Evolutionary conservation across 2,888 invertebrate species (phyloP), one percentile per base, ranked within the genome.

Genomic region (Charanyca ferruginea): DNA sequence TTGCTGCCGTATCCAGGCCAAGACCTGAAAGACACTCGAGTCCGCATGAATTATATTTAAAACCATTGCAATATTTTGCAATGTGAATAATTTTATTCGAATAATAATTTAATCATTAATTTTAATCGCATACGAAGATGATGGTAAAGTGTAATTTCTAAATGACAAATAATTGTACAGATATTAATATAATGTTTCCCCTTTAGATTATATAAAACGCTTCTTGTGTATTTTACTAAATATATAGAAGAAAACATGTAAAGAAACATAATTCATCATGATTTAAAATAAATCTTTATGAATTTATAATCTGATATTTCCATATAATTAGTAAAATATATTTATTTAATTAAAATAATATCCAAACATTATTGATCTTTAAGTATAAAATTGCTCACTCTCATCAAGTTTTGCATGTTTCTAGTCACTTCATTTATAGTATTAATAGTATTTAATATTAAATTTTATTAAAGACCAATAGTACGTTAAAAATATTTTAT

Each of bases 401-500:
- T 89, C 90, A 89, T 88, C 85, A 86, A 85, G 81, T 83, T 85
- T 83, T 91, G 89, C 90, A 91, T 90, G 90, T 90, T 87, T 90
- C 89, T 91, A 80, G 84, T 89, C 85, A 90, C 86, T 90, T 88
- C 90, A 92, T 91, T 87, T 82, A 81, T 79, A 80, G 84, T 83
- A 86, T 85, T 79, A 78, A 79, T 83, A 83, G 80, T 67, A 73
- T 74, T 87, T 83, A 85, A 87, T 83, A 86, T 78, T 87, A 86
- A 87, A 89, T 88, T 89, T 91, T 93, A 91, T 93, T 92, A 93
- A 93, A 88, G 94, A 94, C 94, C 94, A 94, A 94, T 93, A 93
- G 91, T 86, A 87, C 80, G 87, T 90, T 93, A 90, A 92, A 82
- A 91, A 87, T 91, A 91, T 91, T 91, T 91, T 90, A 91, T 91